Evolutionary conservation across 2,888 invertebrate species (phyloP), one percentile per base, ranked within the genome.

Genomic region (Melipona beecheii): DNA sequence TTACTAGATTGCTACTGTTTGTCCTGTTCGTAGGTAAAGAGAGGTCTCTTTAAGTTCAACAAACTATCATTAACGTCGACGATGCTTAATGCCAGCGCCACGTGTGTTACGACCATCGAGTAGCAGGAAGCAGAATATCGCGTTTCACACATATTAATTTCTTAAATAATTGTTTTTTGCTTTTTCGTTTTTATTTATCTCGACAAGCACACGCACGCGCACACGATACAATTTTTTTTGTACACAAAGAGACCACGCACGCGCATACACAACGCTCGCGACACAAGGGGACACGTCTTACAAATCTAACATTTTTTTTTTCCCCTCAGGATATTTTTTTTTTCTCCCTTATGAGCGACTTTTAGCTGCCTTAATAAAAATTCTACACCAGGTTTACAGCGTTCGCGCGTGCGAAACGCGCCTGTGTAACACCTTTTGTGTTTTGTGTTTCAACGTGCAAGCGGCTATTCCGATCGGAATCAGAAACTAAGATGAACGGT

Each of bases 371-470:
- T 69, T 85, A 81, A 68, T 58, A 71, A 76, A 83, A 79, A 85
- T 52, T 21, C 43, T 66, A 75, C 72, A 73, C 75, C 73, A 27
- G 50, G 58, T 70, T 54, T n/a, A n/a, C 17, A n/a, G 43, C 43
- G 68, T 69, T 52, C 21, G 5, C 31, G n/a, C 58, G 31, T 43
- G 49, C 43, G 52, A 64, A 62, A 31, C 69, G 70, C 68, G 69
- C 9, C 21, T 73, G 62, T 73, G 68, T 70, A 81, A 73, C 43
- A 43, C 43, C 24, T 6, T 75, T 11, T 75, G 62, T 85, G 72
- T 68, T 93, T 93, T 93, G 93, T 93, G 93, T 93, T 87, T 92
- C 85, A 90, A 93, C 91, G 93, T 93, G 93, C 92, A 93, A 93
- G 93, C 94, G 94, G 94, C 93, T 93, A 94, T 93, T 92, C 91